Conservation (phyloP, 2,888 invertebrate genomes). For the Chymomyza fuscimana region DNA sequence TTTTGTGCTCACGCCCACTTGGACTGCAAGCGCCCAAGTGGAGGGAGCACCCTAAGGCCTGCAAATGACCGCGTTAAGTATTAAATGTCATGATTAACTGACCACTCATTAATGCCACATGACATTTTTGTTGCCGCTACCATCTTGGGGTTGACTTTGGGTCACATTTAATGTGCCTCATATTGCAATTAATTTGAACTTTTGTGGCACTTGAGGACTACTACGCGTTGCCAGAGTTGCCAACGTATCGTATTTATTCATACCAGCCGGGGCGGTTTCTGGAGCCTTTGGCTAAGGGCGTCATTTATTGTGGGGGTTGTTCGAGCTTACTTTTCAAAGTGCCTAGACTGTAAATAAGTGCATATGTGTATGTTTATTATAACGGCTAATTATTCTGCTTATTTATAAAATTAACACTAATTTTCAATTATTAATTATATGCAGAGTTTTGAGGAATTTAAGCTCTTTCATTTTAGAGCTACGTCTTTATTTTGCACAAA, state of each 20-base stretch:
- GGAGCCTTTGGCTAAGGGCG: not conserved
- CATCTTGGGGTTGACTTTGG: constrained; percentile 26
- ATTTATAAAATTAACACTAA: not conserved
- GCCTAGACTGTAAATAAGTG: too few species aligned
- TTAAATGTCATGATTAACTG: constrained; percentile 71
- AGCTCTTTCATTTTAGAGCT: too few species aligned
- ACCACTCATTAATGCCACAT: constrained; percentile 66
- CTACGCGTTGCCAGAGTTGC: not conserved
- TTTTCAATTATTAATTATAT: too few species aligned
- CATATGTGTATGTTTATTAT: too few species aligned
- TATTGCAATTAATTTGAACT: constrained; percentile 73
- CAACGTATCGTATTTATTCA: not conserved
- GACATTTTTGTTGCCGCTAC: constrained; percentile 31
- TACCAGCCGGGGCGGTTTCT: not conserved
- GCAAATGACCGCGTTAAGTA: constrained; percentile 25
- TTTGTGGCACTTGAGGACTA: not conserved
- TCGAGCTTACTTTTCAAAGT: not conserved
- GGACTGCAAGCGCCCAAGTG: not conserved
- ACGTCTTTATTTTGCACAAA: too few species aligned
- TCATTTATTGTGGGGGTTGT: constrained; percentile 13
- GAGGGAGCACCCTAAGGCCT: not conserved
- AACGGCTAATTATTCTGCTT: constrained; percentile 15
- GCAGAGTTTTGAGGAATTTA: too few species aligned
- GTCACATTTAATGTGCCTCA: constrained; percentile 69
- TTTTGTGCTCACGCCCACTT: constrained; percentile 11